Conservation (phyloP, 2,888 invertebrate genomes). For the Catonia carolina region DNA sequence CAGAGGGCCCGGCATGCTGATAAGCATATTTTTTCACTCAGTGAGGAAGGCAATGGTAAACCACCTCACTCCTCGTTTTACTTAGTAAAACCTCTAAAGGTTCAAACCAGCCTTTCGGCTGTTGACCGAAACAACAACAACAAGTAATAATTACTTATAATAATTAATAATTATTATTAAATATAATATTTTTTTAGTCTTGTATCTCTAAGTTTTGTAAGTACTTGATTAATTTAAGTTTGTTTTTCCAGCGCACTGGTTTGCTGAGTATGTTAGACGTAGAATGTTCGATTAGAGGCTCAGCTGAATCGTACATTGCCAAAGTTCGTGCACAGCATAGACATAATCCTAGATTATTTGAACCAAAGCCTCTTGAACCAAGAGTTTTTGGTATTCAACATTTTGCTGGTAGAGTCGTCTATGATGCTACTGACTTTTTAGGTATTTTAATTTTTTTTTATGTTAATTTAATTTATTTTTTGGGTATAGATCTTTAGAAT, state of each 20-base stretch:
- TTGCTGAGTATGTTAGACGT: constrained; percentile 86
- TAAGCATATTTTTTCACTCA: too few species aligned
- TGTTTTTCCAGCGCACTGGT: constrained; percentile 61
- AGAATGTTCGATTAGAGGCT: constrained; percentile 78
- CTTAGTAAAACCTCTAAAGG: too few species aligned
- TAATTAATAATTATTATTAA: too few species aligned
- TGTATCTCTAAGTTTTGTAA: too few species aligned
- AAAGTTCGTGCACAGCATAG: constrained; percentile 76
- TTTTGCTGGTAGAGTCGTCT: constrained; percentile 78
- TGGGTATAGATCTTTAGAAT: not conserved
- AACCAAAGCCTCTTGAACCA: constrained; percentile 69
- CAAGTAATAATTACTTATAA: too few species aligned
- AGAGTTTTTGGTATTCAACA: constrained; percentile 85
- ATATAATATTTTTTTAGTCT: too few species aligned
- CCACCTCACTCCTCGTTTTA: too few species aligned
- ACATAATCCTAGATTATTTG: constrained; percentile 73
- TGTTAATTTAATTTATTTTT: not conserved
- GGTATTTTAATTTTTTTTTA: constrained; percentile 41
- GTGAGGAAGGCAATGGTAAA: too few species aligned
- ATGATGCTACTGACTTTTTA: constrained; percentile 83
- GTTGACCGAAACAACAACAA: too few species aligned
- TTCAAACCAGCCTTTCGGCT: too few species aligned
- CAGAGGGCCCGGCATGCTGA: too few species aligned
- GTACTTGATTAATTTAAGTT: too few species aligned
- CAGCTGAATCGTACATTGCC: constrained; percentile 71